Evolutionary conservation across 2,797 vertebrate species (phyloP).

Genomic region (Sylvilagus floridanus): DNA sequence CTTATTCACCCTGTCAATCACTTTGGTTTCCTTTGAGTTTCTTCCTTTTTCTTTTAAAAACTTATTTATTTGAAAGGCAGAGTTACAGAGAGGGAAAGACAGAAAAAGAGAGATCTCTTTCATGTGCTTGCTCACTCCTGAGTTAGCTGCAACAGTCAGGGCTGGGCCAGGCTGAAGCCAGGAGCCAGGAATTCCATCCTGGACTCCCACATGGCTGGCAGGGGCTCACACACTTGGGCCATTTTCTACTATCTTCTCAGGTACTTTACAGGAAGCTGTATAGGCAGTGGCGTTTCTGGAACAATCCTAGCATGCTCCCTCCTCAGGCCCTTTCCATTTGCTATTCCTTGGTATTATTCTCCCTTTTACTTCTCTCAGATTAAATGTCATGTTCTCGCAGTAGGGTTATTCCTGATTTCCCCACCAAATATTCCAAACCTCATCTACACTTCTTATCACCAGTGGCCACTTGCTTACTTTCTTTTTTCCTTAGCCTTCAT

Average conservation of each 20-base stretch:
- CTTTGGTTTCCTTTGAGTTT: neutral
- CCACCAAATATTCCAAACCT: conserved; percentile 1
- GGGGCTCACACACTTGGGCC: no score
- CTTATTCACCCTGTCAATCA: neutral
- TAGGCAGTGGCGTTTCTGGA: neutral
- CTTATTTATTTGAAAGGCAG: no score
- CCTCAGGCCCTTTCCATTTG: conserved; percentile 14
- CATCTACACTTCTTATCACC: neutral
- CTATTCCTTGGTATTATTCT: neutral
- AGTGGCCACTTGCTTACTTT: neutral
- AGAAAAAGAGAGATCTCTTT: no score
- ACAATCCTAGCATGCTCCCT: conserved; percentile 8
- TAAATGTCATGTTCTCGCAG: neutral
- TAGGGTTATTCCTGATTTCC: neutral
- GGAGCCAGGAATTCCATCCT: no score
- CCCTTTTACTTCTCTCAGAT: neutral
- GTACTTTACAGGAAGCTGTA: no score
- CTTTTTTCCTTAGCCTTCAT: neutral
- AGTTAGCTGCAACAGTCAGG: no score
- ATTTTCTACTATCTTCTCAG: no score
- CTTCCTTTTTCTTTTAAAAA: neutral
- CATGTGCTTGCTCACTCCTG: no score
- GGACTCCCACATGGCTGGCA: no score
- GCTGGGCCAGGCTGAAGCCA: no score
- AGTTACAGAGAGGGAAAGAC: no score